phyloP scores from a whole-genome alignment of 2,797 vertebrate species.

The Stomatorhinus walkeri region DNA sequence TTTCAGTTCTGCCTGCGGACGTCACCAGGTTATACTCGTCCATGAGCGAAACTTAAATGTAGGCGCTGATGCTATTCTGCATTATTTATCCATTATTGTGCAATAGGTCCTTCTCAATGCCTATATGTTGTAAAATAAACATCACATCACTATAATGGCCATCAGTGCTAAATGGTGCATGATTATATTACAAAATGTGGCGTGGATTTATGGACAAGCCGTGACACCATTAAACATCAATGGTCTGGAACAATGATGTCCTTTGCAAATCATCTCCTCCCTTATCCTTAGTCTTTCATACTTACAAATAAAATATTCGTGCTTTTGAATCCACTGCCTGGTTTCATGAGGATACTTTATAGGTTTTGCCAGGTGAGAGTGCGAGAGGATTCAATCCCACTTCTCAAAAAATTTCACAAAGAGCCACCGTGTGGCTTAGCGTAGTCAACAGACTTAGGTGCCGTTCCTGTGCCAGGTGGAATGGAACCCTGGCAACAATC shows the following conservation, averaged over 20 bases:
- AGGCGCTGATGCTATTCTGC: neutral
- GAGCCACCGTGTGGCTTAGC: neutral
- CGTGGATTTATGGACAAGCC: neutral
- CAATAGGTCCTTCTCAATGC: neutral
- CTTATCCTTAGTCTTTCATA: neutral
- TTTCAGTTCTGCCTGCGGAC: neutral
- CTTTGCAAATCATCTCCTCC: neutral
- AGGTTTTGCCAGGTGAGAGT: neutral
- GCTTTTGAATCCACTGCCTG: neutral
- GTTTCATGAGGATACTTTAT: neutral
- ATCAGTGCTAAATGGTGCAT: neutral
- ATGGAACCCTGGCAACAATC: neutral
- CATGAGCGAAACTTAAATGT: neutral
- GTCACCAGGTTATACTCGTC: neutral
- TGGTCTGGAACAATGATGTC: neutral
- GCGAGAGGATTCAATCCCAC: neutral
- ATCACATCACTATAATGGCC: neutral
- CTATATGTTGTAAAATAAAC: neutral
- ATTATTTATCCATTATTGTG: neutral
- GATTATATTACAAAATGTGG: neutral
- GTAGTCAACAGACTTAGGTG: neutral
- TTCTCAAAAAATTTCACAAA: neutral
- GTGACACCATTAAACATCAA: neutral
- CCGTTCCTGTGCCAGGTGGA: neutral
- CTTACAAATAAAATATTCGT: neutral